These are phyloP conservation scores for Dipodomys spectabilis DNA, from an alignment of 2,113 vertebrate genomes.

Conservation along the genomic window DNA sequence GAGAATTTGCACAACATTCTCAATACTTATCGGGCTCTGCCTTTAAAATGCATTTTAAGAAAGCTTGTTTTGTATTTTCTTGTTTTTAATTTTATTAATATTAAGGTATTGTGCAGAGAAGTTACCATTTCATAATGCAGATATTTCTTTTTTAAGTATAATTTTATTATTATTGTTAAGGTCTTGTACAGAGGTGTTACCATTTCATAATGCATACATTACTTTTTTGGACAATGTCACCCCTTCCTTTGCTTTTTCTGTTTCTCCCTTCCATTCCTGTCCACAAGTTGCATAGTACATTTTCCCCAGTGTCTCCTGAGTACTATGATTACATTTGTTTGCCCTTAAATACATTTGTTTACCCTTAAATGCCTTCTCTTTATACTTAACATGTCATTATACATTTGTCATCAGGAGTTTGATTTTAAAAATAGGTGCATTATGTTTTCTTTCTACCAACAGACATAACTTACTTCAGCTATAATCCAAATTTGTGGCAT, in stretches of 20 bases:
- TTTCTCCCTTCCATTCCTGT: too few relatives aligned
- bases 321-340: too few relatives aligned
- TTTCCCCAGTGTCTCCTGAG: too few relatives aligned
- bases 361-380: not conserved
- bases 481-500: not conserved
- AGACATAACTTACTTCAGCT: not conserved
- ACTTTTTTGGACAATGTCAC: too few relatives aligned
- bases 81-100: not conserved
- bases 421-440: not conserved
- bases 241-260: too few relatives aligned
- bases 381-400: not conserved
- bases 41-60: conserved; percentile 12
- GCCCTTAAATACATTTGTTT: not conserved
- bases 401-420: conserved; percentile 13
- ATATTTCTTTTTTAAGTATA: too few relatives aligned
- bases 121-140: not conserved
- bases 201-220: too few relatives aligned
- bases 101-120: not conserved
- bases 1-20: not conserved
- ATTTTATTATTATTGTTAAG: not conserved
- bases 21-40: not conserved
- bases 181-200: not conserved
- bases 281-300: too few relatives aligned
- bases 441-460: conserved; percentile 9
- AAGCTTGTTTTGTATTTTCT: not conserved